Conservation (phyloP, 1,140 invertebrate species). For the Vanessa atalanta region DNA sequence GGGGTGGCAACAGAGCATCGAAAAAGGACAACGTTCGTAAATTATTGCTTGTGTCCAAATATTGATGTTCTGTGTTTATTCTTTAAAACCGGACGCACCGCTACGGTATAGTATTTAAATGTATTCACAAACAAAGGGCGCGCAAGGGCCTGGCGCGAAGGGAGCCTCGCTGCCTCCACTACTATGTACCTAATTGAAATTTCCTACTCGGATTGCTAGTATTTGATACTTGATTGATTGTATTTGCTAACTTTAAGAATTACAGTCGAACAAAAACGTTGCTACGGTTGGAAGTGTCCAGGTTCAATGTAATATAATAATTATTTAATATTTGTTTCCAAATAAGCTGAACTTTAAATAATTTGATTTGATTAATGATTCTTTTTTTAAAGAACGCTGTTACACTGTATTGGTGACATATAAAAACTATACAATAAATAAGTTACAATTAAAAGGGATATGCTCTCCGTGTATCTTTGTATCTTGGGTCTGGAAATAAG, state of each 20-base stretch:
- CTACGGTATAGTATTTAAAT: conserved; percentile 73
- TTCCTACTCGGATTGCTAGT: conserved; percentile 40
- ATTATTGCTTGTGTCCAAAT: conserved; percentile 72
- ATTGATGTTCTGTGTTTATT: conserved; percentile 68
- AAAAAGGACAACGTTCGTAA: conserved; percentile 65
- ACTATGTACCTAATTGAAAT: conserved; percentile 75
- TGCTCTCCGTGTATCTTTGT: too few relatives aligned
- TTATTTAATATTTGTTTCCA: too few relatives aligned
- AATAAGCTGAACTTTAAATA: too few relatives aligned
- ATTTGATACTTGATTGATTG: conserved; percentile 56
- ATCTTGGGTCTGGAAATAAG: too few relatives aligned
- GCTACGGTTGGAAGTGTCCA: background rate
- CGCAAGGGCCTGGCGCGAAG: conserved; percentile 63
- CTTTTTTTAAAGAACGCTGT: too few relatives aligned
- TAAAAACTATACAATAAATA: too few relatives aligned
- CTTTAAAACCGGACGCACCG: conserved; percentile 71
- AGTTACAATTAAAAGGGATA: too few relatives aligned
- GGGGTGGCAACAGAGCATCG: conserved; percentile 44
- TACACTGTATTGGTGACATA: too few relatives aligned
- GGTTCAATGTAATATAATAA: too few relatives aligned
- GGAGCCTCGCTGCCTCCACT: conserved; percentile 56
- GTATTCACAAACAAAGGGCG: conserved; percentile 76
- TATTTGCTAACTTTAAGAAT: background rate
- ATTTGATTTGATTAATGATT: too few relatives aligned
- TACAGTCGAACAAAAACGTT: background rate